phyloP scores from a whole-genome alignment of 2,113 vertebrate genomes.

The Cyphomyrus plagiostoma region DNA sequence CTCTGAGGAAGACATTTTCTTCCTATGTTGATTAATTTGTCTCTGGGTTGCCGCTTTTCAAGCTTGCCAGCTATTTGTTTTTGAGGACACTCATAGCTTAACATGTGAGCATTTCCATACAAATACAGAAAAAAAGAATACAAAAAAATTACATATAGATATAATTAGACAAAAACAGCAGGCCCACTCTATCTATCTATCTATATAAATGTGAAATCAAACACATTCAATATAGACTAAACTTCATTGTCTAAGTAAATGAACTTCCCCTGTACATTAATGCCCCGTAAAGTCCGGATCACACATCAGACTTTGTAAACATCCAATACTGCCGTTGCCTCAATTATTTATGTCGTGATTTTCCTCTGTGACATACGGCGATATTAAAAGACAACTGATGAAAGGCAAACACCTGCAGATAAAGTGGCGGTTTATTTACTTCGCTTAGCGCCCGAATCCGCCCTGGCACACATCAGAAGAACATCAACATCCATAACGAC shows the following conservation, averaged over 20 bases:
- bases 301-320: neutral
- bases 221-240: neutral
- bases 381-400: constrained; percentile 1
- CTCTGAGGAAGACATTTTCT: neutral
- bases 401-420: constrained; percentile 9
- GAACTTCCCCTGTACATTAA: neutral
- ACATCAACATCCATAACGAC: constrained; percentile 14
- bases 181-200: neutral
- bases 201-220: neutral
- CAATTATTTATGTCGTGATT: neutral
- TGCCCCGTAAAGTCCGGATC: neutral
- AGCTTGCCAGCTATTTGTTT: neutral
- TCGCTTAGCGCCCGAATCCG: neutral
- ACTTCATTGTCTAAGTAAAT: neutral
- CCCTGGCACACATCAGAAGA: neutral
- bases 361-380: neutral
- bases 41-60: neutral
- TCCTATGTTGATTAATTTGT: neutral
- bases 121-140: neutral
- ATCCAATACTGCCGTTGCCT: neutral
- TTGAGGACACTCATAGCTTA: neutral
- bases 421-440: neutral
- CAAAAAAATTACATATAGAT: neutral
- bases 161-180: no score
- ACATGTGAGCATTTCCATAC: neutral